Conservation (phyloP, 2,113 vertebrate genomes). For the Pseudorasbora parva region DNA sequence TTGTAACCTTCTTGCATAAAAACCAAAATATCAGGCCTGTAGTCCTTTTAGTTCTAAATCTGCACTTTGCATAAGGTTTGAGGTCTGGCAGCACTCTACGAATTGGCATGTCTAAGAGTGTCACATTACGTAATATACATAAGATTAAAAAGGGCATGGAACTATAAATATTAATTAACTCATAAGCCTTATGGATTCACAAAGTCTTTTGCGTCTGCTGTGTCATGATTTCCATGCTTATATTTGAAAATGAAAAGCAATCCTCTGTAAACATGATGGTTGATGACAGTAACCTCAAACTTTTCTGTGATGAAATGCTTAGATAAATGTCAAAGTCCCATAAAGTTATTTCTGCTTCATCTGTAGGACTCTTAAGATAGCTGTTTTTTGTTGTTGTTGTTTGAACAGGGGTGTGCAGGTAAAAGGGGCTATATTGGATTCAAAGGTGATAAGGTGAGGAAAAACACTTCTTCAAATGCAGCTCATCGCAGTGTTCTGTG, state of each 20-base stretch:
- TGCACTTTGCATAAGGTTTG: not conserved
- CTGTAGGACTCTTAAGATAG: constrained; percentile 2
- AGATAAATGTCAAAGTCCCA: not conserved
- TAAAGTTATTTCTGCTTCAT: not conserved
- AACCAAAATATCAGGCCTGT: constrained; percentile 42
- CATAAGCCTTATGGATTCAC: not conserved
- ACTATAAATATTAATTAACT: constrained; percentile 19
- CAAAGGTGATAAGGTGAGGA: constrained; percentile 83
- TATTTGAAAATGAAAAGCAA: not conserved
- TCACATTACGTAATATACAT: constrained; percentile 24
- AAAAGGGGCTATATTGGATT: constrained; percentile 75
- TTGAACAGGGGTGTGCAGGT: constrained; percentile 79
- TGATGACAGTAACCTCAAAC: constrained; percentile 16
- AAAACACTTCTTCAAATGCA: not conserved
- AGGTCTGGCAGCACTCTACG: constrained; percentile 11
- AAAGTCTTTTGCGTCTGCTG: not conserved
- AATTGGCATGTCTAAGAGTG: not conserved
- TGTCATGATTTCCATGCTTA: not conserved
- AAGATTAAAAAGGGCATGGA: not conserved
- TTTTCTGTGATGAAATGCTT: constrained; percentile 12
- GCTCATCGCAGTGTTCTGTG: not conserved
- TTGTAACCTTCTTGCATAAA: constrained; percentile 50
- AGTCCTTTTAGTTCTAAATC: not conserved
- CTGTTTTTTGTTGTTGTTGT: constrained; percentile 21
- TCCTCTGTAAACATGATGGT: not conserved